Evolutionary conservation across 2,888 invertebrate genomes (phyloP), one percentile per base, ranked within the genome.

Genomic region (Phorcus lineatus): DNA sequence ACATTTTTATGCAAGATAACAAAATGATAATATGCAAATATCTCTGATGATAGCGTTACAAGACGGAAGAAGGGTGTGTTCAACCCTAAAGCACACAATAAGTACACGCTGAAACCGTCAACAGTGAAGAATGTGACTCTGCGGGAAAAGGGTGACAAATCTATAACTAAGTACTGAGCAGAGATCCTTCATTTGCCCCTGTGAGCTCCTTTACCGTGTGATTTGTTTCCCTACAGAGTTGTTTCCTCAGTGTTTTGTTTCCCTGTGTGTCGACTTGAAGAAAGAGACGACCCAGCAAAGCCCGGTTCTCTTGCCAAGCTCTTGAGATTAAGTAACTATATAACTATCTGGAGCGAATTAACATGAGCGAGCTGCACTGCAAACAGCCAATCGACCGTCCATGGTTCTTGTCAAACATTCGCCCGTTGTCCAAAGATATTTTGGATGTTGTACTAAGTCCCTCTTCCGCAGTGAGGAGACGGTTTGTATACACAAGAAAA

Each of bases 401-500:
- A 24, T 2, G 24, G 24, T 28, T 13, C 28, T 62, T 28, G 62
- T 22, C 62, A 62, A 62, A 62, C 62, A 62, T 62, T 62, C 62
- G 62, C 62, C 62, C 62, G 62, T 62, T 62, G 62, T 62, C 62
- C 62, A 62, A 62, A 62, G 62, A 62, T 62, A 62, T 62, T 62
- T 28, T 16, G 28, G 28, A 17, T 62, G 28, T 62, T 62, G 24
- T 62, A 24, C 28, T 62, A 62, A 62, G 62, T 24, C 62, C 17
- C 28, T 11, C 24, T 62, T 62, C 62, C 62, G 62, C 62, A 17
- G 62, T 28, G 62, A 62, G 62, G 28, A 22, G 62, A 62, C 13
- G 62, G 28, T 22, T 28, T 62, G 62, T 24, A 62, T 62, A 62
- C 62, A 62, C 62, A 24, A 22, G 1, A 62, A 62, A 24, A 62